Conservation (phyloP, 2,888 invertebrate genomes). For the Schrankia costaestrigalis region DNA sequence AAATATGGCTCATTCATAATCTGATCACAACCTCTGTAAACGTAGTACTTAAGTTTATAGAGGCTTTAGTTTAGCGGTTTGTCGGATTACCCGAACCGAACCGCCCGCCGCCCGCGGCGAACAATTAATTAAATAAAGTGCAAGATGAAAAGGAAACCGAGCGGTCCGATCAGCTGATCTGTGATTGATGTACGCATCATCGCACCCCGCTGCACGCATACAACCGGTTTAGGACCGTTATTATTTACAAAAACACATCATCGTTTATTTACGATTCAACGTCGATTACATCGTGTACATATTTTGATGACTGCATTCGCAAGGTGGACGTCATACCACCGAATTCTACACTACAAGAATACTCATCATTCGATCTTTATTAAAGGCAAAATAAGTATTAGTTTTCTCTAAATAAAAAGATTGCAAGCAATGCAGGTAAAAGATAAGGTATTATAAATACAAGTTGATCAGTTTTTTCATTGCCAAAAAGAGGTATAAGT, state of each 20-base stretch:
- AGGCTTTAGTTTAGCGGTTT: slow-evolving; percentile 47
- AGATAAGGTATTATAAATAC: slow-evolving; percentile 47
- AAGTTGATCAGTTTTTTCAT: slow-evolving; percentile 66
- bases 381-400: slow-evolving; percentile 26
- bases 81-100: slow-evolving; percentile 29
- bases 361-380: no score
- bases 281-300: slow-evolving; percentile 47
- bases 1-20: slow-evolving; percentile 62
- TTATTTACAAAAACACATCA: slow-evolving; percentile 39
- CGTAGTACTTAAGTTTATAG: slow-evolving; percentile 42
- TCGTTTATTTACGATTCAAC: slow-evolving; percentile 43
- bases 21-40: slow-evolving; percentile 47
- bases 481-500: slow-evolving; percentile 66
- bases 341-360: no score
- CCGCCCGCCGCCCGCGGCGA: slow-evolving; percentile 53
- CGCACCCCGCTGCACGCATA: slow-evolving; percentile 46
- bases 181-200: slow-evolving; percentile 61
- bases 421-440: slow-evolving; percentile 32
- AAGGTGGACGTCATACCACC: slow-evolving; percentile 3
- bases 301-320: slow-evolving; percentile 21
- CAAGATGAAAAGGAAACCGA: slow-evolving; percentile 71
- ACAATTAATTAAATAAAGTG: slow-evolving; percentile 70
- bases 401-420: no score
- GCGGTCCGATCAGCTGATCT: slow-evolving; percentile 70
- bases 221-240: slow-evolving; percentile 64